Base-by-base conservation (phyloP, 2,113 vertebrate genomes). In the Oenanthe oenanthe region DNA sequence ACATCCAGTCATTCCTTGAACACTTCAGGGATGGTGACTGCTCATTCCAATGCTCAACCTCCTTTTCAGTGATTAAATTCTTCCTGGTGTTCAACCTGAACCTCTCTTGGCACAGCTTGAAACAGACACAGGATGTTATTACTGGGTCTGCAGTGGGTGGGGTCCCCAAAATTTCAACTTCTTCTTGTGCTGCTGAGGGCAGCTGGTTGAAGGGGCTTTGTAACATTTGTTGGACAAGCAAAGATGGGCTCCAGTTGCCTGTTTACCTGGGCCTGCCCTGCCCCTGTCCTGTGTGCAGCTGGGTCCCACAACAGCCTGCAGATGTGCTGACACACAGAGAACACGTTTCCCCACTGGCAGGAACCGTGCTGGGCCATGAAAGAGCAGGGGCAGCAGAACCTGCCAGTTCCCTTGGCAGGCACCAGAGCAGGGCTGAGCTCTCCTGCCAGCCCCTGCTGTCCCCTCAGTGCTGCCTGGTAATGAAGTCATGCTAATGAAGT, bases 401-500 rank as follows among this genome's bases (percentile, higher is more conserved):
- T 26, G 70, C 89, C 87, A 81, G 29, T 73, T 84, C 17, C 87
- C 72, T 71, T 93, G 92, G 95, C 96, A 92, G 10, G 1, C 50
- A 48, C 14, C 54, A 32, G 60, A 63, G 73, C 62, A 32, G 22
- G 63, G 73, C 68, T 6, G 63, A 66, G 83, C 57, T 48, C 32
- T 38, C 34, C 42, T 81, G 84, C 76, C 94, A 94, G 85, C 31
- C 40, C 29, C 91, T 48, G 58, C 70, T 2, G 38, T 85, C 62
- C 22, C 74, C 50, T 34, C 32, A 4, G 29, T 43, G 8, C 67
- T 58, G 76, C 61, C 85, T 17, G 22, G 21, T 89, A 78, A 96
- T 87, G 74, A 89, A 97, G 90, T 38, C 53, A 29, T 95, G 22
- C 29, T 89, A 81, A 96, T 87, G 74, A 89, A 97, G 90, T 38